phyloP scores from a whole-genome alignment of 2,888 invertebrate genomes.

The Caenorhabditis drosophilae region DNA sequence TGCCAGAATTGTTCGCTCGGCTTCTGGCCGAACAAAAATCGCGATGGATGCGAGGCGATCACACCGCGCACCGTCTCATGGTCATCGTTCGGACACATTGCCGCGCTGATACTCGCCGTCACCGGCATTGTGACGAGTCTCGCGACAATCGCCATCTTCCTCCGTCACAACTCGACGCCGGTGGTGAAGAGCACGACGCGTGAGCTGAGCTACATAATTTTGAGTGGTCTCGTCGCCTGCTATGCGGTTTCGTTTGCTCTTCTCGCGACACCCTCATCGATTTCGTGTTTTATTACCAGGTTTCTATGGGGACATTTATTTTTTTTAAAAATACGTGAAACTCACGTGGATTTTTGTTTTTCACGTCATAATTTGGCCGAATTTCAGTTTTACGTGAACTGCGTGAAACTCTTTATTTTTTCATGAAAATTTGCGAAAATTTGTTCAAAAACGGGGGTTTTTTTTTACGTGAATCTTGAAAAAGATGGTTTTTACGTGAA shows the following conservation, averaged over 20 bases:
- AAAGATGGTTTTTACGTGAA: too few relatives aligned
- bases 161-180: slow-evolving; percentile 87
- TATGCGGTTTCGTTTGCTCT: slow-evolving; percentile 90
- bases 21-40: slow-evolving; percentile 76
- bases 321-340: too few relatives aligned
- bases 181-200: slow-evolving; percentile 91
- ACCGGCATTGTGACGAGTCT: slow-evolving; percentile 79
- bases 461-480: too few relatives aligned
- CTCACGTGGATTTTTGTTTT: too few relatives aligned
- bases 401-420: too few relatives aligned
- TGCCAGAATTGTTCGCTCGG: slow-evolving; percentile 77
- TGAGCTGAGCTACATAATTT: slow-evolving; percentile 81
- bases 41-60: slow-evolving; percentile 70
- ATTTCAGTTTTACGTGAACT: too few relatives aligned
- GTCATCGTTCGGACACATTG: slow-evolving; percentile 49
- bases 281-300: slow-evolving; percentile 80
- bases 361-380: too few relatives aligned
- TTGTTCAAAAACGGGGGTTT: too few relatives aligned
- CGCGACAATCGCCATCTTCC: slow-evolving; percentile 82
- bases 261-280: slow-evolving; percentile 78
- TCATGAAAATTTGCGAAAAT: too few relatives aligned
- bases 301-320: slow-evolving; percentile 72
- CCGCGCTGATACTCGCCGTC: slow-evolving; percentile 60
- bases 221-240: slow-evolving; percentile 81
- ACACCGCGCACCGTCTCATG: slow-evolving; percentile 45